Evolutionary conservation across 2,113 vertebrate genomes (phyloP).

Genomic region (Indicator indicator): DNA sequence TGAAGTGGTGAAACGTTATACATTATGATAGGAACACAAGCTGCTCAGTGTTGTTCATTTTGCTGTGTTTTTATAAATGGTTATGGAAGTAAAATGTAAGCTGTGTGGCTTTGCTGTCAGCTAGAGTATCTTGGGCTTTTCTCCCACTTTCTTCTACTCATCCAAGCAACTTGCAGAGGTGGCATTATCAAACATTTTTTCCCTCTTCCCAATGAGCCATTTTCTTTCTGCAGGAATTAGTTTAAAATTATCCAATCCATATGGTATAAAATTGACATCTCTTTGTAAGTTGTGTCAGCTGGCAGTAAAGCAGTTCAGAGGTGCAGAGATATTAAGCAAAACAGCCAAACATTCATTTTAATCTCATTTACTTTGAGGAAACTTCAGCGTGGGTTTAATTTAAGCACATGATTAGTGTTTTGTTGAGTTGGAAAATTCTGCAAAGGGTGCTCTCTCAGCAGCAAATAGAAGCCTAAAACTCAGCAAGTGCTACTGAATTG

Average conservation of each 20-base stretch:
- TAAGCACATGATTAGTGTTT: not conserved
- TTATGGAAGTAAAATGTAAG: not conserved
- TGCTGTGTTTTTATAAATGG: not conserved
- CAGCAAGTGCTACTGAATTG: not conserved
- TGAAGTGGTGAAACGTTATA: not conserved
- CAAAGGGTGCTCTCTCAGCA: not conserved
- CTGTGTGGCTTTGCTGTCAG: not conserved
- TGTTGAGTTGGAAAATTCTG: not conserved
- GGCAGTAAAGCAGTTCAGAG: conserved; percentile 13
- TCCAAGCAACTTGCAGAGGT: not conserved
- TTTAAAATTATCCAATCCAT: not conserved
- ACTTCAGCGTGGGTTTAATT: not conserved
- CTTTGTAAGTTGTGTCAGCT: not conserved
- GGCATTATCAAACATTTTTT: not conserved
- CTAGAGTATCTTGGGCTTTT: not conserved
- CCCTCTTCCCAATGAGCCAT: not conserved
- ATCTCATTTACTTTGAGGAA: conserved; percentile 16
- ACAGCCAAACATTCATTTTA: not conserved
- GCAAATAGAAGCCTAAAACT: not conserved
- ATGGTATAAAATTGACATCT: not conserved
- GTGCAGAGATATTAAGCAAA: conserved; percentile 36
- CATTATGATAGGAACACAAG: not conserved
- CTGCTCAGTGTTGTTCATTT: not conserved
- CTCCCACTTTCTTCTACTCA: not conserved
- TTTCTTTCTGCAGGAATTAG: not conserved